Evolutionary conservation across 2,797 vertebrate species (phyloP).

Genomic region (Melanogrammus aeglefinus): DNA sequence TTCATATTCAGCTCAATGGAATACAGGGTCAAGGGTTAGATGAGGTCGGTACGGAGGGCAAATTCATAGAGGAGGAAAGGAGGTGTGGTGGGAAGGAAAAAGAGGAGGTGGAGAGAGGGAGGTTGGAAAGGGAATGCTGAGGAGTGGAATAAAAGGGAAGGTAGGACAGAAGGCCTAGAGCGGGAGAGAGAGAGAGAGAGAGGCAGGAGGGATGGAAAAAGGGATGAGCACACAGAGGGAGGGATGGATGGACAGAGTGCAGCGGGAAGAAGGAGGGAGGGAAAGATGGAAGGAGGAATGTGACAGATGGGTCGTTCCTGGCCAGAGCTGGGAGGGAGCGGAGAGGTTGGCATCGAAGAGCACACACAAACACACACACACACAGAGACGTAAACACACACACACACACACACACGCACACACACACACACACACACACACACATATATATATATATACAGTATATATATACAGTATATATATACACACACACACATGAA

Average conservation of each 20-base stretch:
- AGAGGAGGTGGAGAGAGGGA: background rate
- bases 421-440: too few species aligned
- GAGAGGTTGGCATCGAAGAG: constrained; percentile 77
- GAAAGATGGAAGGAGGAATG: constrained; percentile 68
- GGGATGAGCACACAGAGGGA: constrained; percentile 51
- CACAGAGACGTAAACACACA: too few species aligned
- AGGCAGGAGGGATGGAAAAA: constrained; percentile 28
- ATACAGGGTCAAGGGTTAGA: background rate
- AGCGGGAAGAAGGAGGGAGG: constrained; percentile 57
- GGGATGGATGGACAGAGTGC: constrained; percentile 56
- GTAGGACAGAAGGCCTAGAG: constrained; percentile 11
- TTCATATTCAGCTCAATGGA: background rate
- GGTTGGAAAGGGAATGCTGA: constrained; percentile 2
- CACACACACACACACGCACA: too few species aligned
- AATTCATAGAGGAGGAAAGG: too few species aligned
- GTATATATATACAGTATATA: too few species aligned
- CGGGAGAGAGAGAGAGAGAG: constrained; percentile 40
- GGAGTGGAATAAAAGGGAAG: constrained; percentile 2
- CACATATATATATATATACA: too few species aligned
- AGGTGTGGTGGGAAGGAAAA: background rate
- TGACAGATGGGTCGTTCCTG: constrained; percentile 74
- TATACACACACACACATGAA: background rate
- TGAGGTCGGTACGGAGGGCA: background rate
- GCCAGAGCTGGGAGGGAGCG: constrained; percentile 74
- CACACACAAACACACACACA: constrained; percentile 61